phyloP scores from a whole-genome alignment of 92 coral and sea anemone genomes.

The Actinostola sp. region DNA sequence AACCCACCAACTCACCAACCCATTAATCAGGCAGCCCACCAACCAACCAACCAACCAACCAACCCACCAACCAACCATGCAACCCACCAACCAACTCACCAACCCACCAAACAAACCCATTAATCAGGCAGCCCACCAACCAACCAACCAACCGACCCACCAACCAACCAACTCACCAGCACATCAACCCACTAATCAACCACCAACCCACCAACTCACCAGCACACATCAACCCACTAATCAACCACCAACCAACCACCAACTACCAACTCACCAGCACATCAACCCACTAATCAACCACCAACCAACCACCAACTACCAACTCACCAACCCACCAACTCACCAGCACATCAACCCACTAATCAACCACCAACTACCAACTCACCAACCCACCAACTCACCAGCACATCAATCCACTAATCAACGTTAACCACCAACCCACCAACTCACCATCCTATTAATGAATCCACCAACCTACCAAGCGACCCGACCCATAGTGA shows the following conservation, averaged over 20 bases:
- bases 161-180: not conserved
- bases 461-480: not conserved
- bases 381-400: not conserved
- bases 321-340: not conserved
- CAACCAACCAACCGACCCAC: constrained; percentile 8
- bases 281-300: not conserved
- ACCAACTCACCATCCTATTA: not conserved
- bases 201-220: constrained; percentile 10
- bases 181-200: not conserved
- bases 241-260: constrained; percentile 1
- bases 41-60: constrained; percentile 7
- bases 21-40: not conserved
- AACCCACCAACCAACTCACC: not conserved
- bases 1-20: constrained; percentile 8
- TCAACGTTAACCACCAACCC: not conserved
- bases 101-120: not conserved
- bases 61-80: constrained; percentile 1
- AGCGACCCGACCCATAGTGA: no score
- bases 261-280: not conserved
- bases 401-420: not conserved
- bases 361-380: not conserved
- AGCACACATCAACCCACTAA: not conserved
- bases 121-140: not conserved
- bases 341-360: not conserved
- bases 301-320: constrained; percentile 11